Conservation (phyloP, 2,888 invertebrate species). For the Yponomeuta cagnagella region DNA sequence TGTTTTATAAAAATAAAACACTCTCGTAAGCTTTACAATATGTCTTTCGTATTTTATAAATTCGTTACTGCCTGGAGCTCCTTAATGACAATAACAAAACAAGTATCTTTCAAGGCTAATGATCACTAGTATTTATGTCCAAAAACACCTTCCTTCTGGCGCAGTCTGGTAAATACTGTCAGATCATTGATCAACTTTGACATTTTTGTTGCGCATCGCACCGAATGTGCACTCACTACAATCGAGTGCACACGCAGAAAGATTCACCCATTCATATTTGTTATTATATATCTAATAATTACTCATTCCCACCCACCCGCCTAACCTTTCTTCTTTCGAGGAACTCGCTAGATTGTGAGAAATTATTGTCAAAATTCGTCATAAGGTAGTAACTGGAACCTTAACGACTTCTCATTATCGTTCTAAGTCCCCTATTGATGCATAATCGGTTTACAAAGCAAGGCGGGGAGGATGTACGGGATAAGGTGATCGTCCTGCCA, state of each 20-base stretch:
- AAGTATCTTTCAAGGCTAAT: too few species aligned
- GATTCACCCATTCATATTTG: neutral
- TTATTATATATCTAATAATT: neutral
- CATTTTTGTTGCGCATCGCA: too few species aligned
- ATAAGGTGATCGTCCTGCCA: slow-evolving; percentile 53
- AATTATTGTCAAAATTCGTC: slow-evolving; percentile 29
- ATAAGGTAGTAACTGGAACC: slow-evolving; percentile 36
- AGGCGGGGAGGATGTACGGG: slow-evolving; percentile 52
- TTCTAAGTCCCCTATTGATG: slow-evolving; percentile 42
- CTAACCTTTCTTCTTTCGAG: neutral
- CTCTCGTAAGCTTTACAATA: too few species aligned
- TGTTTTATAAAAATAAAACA: too few species aligned
- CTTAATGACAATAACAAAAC: neutral
- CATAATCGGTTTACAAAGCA: slow-evolving; percentile 52
- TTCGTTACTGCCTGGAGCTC: too few species aligned
- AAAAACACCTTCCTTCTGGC: too few species aligned
- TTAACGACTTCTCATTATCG: slow-evolving; percentile 37
- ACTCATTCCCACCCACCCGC: neutral
- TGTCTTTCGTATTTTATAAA: too few species aligned
- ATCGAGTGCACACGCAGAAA: too few species aligned
- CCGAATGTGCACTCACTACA: too few species aligned
- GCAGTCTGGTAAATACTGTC: too few species aligned
- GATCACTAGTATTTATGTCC: too few species aligned
- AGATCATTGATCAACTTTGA: too few species aligned
- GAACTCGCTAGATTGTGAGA: slow-evolving; percentile 18